These are phyloP conservation scores for Pantherophis alleghaniensis DNA, from an alignment of 2,797 vertebrate species.

Conservation along the genomic window DNA sequence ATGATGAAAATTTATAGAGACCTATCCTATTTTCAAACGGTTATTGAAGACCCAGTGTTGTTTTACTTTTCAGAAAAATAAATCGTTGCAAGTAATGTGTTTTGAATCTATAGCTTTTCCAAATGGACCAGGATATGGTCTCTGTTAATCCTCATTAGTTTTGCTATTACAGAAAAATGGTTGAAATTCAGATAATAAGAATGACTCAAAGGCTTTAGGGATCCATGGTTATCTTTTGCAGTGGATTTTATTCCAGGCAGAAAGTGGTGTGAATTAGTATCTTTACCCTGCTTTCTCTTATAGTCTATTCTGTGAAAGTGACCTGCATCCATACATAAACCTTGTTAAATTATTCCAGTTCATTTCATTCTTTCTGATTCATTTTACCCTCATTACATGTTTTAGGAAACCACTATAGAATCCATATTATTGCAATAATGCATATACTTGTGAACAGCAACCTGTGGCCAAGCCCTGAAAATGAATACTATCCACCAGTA, in stretches of 20 bases:
- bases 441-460: slow-evolving; percentile 65
- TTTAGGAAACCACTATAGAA: slow-evolving; percentile 26
- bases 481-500: not conserved
- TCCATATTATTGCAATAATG: slow-evolving; percentile 69
- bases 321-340: not conserved
- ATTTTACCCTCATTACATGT: slow-evolving; percentile 77
- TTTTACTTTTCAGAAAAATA: slow-evolving; percentile 30
- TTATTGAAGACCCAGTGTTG: slow-evolving; percentile 24
- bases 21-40: slow-evolving; percentile 67
- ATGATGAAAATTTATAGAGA: slow-evolving; percentile 70
- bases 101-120: slow-evolving; percentile 39
- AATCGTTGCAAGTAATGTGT: slow-evolving; percentile 8
- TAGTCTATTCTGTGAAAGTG: not conserved
- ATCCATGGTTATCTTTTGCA: not conserved
- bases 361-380: slow-evolving; percentile 57
- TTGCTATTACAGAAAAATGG: slow-evolving; percentile 47
- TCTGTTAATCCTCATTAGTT: slow-evolving; percentile 57
- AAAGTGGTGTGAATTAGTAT: not conserved
- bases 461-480: slow-evolving; percentile 20
- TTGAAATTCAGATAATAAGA: slow-evolving; percentile 49
- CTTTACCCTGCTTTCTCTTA: slow-evolving; percentile 1
- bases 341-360: not conserved
- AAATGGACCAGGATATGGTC: slow-evolving; percentile 71
- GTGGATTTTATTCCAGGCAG: not conserved
- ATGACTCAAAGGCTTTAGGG: not conserved